Evolutionary conservation across 2,888 invertebrate species (phyloP).

Genomic region (Athalia cordata): DNA sequence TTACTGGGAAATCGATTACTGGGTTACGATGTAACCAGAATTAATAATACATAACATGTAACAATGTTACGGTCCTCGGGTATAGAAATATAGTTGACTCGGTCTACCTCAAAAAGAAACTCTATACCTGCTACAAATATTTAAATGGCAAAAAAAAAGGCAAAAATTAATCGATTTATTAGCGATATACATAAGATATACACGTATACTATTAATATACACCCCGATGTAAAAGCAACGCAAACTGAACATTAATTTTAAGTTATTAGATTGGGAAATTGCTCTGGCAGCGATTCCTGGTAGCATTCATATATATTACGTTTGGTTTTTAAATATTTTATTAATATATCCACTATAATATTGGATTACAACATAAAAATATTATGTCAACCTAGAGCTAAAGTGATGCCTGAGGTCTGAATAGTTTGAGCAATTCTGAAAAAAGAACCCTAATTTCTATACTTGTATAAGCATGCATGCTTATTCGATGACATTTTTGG

Average conservation of each 20-base stretch:
- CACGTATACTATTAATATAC: slow-evolving; percentile 47
- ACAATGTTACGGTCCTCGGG: slow-evolving; percentile 49
- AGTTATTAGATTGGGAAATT: slow-evolving; percentile 52
- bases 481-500: not conserved
- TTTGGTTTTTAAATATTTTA: slow-evolving; percentile 63
- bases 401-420: not conserved
- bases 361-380: slow-evolving; percentile 51
- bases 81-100: slow-evolving; percentile 62
- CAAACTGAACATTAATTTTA: slow-evolving; percentile 33
- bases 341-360: slow-evolving; percentile 56
- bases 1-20: not conserved
- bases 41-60: not conserved
- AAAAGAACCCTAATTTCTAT: not conserved
- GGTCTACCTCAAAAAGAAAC: slow-evolving; percentile 69
- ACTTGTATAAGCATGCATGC: not conserved
- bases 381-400: slow-evolving; percentile 26
- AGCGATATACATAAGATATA: slow-evolving; percentile 49
- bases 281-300: slow-evolving; percentile 58
- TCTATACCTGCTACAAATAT: slow-evolving; percentile 64
- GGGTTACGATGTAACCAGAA: not conserved
- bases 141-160: slow-evolving; percentile 56
- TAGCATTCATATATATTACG: slow-evolving; percentile 50
- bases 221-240: slow-evolving; percentile 26
- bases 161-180: slow-evolving; percentile 46
- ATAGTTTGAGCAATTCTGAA: not conserved